Evolutionary conservation across 1,140 invertebrate genomes (phyloP), one percentile per base, ranked within the genome.

Genomic region (Magallana ariakensis): DNA sequence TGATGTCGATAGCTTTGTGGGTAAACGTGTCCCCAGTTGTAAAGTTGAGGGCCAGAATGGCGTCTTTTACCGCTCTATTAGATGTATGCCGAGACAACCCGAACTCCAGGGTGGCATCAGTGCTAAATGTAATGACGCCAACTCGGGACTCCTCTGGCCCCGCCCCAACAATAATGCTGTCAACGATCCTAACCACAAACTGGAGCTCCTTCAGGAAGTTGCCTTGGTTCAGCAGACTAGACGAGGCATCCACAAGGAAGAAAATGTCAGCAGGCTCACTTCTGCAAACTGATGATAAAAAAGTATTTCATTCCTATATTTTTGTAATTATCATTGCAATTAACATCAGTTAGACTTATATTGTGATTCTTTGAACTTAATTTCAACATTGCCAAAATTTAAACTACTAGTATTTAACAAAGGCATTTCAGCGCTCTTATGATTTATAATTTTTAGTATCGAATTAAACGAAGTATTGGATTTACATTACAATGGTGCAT

Each of bases 231-330:
- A 58, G 58, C 16, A 89, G 58, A 80, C 88, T 89, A 10, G 86
- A 86, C 0, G 86, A 87, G 56, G 85, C 56, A 84, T 89, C 88
- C 0, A 89, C 55, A 26, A 89, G 53, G 75, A 89, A 89, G 53
- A 87, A 85, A 8, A 89, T 82, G 57, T 89, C 88, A n/a, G 88
- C 88, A 0, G 81, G 58, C 6, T 83, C 22, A 22, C 62, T 33
- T 16, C 16, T 19, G 19, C 88, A 89, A 6, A 80, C 86, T 87
- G 33, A 16, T 70, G 81, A 46, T 33, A 53, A 22, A 13, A 56
- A 56, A n/a, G 53, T 46, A 33, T 10, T n/a, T 9, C n/a, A 56
- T 46, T 46, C 33, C 33, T 46, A 46, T 46, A 46, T 46, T 46
- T 46, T 5, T 5, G 33, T 46, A 46, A 46, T 46, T 46, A 46